Base-by-base conservation (phyloP, 2,797 vertebrate species). In the Gymnocypris eckloni region DNA sequence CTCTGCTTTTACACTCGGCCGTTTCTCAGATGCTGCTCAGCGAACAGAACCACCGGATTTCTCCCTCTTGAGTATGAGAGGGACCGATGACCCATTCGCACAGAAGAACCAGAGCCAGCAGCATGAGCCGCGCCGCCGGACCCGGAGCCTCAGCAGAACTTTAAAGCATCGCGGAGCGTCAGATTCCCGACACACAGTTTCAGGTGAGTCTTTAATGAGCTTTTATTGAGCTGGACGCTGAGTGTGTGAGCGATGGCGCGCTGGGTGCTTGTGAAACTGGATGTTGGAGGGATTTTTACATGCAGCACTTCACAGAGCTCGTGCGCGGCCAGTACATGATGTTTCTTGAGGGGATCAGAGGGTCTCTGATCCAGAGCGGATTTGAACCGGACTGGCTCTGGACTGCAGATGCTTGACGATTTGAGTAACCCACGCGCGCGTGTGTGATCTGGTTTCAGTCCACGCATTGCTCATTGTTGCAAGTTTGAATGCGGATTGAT, bases 21-120 rank as follows among this genome's bases (percentile, higher is more conserved):
- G 59, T 88, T 88, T 90, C 67, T 86, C 90, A 92, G 91, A 97
- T 97, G 97, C 94, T 94, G 92, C 93, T 94, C 92, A 96, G 94
- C 94, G 93, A 95, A 93, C 94, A 94, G 94, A 95, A 92, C 89
- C 94, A 92, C 91, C 94, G 96, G 96, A 96, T 96, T 96, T 93
- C 94, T 92, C 92, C 90, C 95, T 95, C 96, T 91, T 94, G 97
- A 98, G 97, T 95, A 98, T 98, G 97, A 98, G 95, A 97, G 97
- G 96, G 96, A 96, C 96, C 96, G 97, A 95, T 96, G 96, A 95
- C 95, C 95, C 95, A 94, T 97, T 96, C 96, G 96, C 94, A 96
- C 96, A 95, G 95, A 95, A 94, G 91, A 92, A 94, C 92, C 94
- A 92, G 90, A 93, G 92, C 86, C 92, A 93, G 90, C 95, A 93